These are phyloP conservation scores for Liopterus haemorrhoidalis DNA, from an alignment of 2,888 invertebrate species.

Conservation along the genomic window DNA sequence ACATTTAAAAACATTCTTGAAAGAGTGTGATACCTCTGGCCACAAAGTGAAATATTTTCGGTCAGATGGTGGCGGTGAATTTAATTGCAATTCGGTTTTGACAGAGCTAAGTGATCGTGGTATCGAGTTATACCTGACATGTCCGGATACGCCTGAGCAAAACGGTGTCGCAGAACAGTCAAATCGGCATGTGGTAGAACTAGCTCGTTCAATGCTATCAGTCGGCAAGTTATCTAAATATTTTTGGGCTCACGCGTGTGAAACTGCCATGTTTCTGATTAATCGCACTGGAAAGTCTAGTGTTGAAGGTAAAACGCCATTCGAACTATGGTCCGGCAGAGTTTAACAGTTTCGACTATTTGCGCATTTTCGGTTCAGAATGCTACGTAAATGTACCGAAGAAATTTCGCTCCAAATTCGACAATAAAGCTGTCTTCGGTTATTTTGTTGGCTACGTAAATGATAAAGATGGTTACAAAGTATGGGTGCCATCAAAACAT, in stretches of 20 bases:
- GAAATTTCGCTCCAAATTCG: constrained; percentile 31
- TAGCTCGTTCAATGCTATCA: constrained; percentile 21
- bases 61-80: constrained; percentile 28
- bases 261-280: constrained; percentile 9
- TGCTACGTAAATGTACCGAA: constrained; percentile 19
- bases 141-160: constrained; percentile 10
- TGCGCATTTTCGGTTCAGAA: constrained; percentile 9
- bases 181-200: constrained; percentile 16
- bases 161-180: constrained; percentile 13
- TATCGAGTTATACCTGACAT: constrained; percentile 17
- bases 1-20: constrained; percentile 29
- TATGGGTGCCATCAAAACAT: constrained; percentile 18
- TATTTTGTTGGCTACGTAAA: constrained; percentile 36
- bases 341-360: constrained; percentile 18
- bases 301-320: constrained; percentile 29
- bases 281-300: constrained; percentile 26
- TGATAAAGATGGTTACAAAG: constrained; percentile 20
- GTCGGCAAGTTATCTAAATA: constrained; percentile 18
- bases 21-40: constrained; percentile 29
- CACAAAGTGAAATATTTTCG: constrained; percentile 30
- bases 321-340: constrained; percentile 19
- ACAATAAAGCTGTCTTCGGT: constrained; percentile 34
- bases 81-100: constrained; percentile 23
- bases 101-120: constrained; percentile 17
- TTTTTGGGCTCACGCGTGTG: constrained; percentile 18